Percentiles rank a stretch among this genome's conserved stretches.
Evolutionary conservation across 1,140 invertebrate species (phyloP).

Genomic region (Pseudomyrmex dendroicus): DNA sequence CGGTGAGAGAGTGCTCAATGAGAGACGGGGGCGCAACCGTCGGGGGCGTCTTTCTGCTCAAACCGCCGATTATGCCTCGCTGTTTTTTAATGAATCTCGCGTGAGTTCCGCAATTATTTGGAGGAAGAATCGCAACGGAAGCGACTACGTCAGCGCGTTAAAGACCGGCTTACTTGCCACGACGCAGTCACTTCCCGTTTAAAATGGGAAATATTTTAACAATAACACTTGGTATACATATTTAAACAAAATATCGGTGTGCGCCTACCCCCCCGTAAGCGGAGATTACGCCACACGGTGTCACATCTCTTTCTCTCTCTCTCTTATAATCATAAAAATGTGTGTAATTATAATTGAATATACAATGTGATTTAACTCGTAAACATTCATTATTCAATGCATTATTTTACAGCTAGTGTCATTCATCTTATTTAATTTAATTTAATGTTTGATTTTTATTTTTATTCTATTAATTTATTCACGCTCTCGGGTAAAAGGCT

Average conservation of each 20-base stretch:
- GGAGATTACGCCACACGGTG: background rate
- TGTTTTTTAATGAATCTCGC: conserved; percentile 61
- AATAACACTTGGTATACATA: background rate
- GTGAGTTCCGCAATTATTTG: conserved; percentile 64
- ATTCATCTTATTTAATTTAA: conserved; percentile 6
- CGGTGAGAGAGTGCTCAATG: conserved; percentile 10
- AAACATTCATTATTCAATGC: conserved; percentile 19
- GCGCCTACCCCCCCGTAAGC: background rate
- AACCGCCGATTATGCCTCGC: conserved; percentile 23
- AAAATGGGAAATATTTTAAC: conserved; percentile 6
- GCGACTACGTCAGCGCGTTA: conserved; percentile 25
- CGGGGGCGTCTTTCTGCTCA: conserved; percentile 11
- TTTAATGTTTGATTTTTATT: background rate
- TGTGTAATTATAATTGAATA: conserved; percentile 11
- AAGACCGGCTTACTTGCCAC: conserved; percentile 20
- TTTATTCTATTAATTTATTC: conserved; percentile 19
- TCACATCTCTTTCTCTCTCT: background rate
- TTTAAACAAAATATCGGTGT: too few relatives aligned
- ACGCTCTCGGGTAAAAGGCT: background rate
- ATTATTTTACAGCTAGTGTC: background rate
- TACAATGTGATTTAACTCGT: background rate
- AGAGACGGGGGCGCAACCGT: background rate
- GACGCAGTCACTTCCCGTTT: background rate
- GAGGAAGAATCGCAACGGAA: conserved; percentile 59
- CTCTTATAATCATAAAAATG: conserved; percentile 10